phyloP scores from a whole-genome alignment of 2,888 invertebrate genomes.

The Tethea ocularis region DNA sequence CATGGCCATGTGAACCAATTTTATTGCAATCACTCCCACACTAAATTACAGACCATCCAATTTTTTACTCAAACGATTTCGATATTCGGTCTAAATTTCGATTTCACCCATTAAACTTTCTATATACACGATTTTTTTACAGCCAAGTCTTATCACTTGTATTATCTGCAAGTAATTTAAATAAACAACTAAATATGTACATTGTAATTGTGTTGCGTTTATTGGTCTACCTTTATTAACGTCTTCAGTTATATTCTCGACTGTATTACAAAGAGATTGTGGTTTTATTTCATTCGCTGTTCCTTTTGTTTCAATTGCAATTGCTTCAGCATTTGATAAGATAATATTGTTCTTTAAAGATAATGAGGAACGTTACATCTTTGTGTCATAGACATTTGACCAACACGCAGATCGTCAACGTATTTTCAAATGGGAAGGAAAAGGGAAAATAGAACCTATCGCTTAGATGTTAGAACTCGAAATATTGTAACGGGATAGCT shows the following conservation, averaged over 20 bases:
- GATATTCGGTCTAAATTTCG: background rate
- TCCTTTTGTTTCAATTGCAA: background rate
- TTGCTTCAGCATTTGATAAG: background rate
- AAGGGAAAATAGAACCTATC: background rate
- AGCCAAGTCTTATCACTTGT: background rate
- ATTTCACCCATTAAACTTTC: background rate
- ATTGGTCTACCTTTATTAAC: background rate
- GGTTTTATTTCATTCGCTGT: background rate
- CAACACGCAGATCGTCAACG: background rate
- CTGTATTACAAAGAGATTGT: background rate
- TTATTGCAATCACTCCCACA: background rate
- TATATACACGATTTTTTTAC: background rate
- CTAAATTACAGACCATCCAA: background rate
- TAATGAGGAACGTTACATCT: background rate
- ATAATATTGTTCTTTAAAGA: background rate
- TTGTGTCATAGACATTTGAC: constrained; percentile 2
- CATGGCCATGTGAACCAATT: constrained; percentile 8
- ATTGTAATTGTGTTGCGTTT: background rate
- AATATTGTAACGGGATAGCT: background rate
- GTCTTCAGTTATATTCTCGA: background rate
- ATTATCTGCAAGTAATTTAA: background rate
- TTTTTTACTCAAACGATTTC: background rate
- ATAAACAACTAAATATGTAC: background rate
- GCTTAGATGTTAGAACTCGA: background rate
- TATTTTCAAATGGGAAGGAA: background rate